phyloP scores from a whole-genome alignment of 2,797 vertebrate species.

The Onychomys leucogaster region DNA sequence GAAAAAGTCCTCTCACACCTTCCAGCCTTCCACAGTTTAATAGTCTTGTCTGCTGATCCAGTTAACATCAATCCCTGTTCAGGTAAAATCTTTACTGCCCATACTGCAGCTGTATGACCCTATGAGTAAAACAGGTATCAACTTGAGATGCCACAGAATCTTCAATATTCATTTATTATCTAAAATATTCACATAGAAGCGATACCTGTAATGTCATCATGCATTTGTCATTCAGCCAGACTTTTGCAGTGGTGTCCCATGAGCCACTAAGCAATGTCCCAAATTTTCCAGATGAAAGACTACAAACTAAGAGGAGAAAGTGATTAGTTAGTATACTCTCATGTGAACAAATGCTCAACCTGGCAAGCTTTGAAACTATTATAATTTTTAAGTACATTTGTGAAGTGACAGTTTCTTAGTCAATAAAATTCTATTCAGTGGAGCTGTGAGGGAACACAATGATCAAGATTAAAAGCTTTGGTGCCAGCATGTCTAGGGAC shows the following conservation, averaged over 20 bases:
- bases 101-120: constrained; percentile 97
- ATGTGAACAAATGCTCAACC: constrained; percentile 30
- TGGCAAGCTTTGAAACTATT: constrained; percentile 24
- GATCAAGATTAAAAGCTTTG: background rate
- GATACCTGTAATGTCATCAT: constrained; percentile 99
- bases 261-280: constrained; percentile 98
- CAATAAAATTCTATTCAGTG: constrained; percentile 50
- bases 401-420: background rate
- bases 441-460: background rate
- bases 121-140: constrained; percentile 80
- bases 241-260: constrained; percentile 98
- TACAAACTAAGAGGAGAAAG: constrained; percentile 91
- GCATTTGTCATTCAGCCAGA: constrained; percentile 98
- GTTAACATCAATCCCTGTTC: constrained; percentile 98
- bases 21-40: constrained; percentile 98
- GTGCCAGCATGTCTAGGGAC: background rate
- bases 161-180: constrained; percentile 39
- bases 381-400: constrained; percentile 38
- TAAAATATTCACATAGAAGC: constrained; percentile 55
- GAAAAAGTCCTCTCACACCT: constrained; percentile 95
- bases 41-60: constrained; percentile 97
- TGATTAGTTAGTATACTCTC: constrained; percentile 54
- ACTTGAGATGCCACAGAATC: constrained; percentile 35
- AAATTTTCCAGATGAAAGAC: constrained; percentile 97
- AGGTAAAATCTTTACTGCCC: constrained; percentile 96